Conservation (phyloP, 1,140 invertebrate genomes). For the Coenobita brevimanus region DNA sequence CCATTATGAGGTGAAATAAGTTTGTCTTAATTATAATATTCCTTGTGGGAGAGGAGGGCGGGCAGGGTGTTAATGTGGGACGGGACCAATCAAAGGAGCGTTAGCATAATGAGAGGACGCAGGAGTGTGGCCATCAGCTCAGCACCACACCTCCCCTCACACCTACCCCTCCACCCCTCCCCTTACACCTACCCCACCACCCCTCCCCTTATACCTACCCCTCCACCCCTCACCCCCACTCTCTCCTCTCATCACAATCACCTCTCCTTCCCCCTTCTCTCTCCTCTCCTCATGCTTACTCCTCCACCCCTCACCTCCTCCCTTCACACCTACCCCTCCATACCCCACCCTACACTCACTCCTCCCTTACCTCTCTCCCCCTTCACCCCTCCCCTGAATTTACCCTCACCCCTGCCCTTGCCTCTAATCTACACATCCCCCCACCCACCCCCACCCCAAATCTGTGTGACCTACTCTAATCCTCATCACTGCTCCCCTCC, state of each 20-base stretch:
- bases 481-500: too few species aligned
- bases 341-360: too few species aligned
- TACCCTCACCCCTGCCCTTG: too few species aligned
- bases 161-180: neutral
- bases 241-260: neutral
- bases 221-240: neutral
- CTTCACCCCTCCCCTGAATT: too few species aligned
- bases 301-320: neutral
- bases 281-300: neutral
- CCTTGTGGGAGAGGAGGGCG: neutral
- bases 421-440: too few species aligned
- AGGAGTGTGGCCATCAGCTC: conserved; percentile 13
- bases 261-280: neutral
- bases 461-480: too few species aligned
- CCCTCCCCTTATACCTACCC: neutral
- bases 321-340: neutral
- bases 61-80: conserved; percentile 28
- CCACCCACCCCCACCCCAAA: too few species aligned
- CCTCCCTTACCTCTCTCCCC: too few species aligned
- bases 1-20: conserved; percentile 24
- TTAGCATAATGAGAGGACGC: conserved; percentile 29
- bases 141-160: neutral
- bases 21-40: conserved; percentile 40
- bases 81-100: neutral
- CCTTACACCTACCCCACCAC: neutral